Conservation (phyloP, 2,113 vertebrate species). For the Chaetura pelagica region DNA sequence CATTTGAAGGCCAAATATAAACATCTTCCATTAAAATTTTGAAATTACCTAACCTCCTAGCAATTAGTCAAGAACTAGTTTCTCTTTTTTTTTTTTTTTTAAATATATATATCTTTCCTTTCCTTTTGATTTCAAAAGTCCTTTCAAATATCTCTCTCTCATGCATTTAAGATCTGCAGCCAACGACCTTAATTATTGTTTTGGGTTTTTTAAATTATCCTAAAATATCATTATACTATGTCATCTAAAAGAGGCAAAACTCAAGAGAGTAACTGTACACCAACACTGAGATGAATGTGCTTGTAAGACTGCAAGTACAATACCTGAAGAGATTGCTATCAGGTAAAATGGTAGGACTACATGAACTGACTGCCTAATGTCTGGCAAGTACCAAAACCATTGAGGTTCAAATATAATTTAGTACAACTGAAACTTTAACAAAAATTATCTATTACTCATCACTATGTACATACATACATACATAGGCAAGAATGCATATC, state of each 20-base stretch:
- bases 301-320: background rate
- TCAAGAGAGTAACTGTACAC: background rate
- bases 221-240: background rate
- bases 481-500: background rate
- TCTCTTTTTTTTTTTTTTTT: background rate
- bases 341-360: background rate
- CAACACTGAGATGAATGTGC: background rate
- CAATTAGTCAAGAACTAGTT: background rate
- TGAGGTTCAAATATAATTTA: background rate
- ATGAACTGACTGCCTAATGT: background rate
- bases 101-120: background rate
- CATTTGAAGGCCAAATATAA: conserved; percentile 19
- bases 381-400: background rate
- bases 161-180: background rate
- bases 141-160: background rate
- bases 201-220: background rate
- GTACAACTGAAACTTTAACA: background rate
- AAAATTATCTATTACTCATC: background rate
- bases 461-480: background rate
- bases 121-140: background rate
- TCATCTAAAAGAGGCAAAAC: background rate
- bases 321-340: background rate
- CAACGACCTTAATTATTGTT: background rate
- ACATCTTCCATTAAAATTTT: conserved; percentile 4
- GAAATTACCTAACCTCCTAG: background rate